phyloP scores from a whole-genome alignment of 30 jellyfish, hydroid and myxozoan genomes.

The Turritopsis dohrnii region DNA sequence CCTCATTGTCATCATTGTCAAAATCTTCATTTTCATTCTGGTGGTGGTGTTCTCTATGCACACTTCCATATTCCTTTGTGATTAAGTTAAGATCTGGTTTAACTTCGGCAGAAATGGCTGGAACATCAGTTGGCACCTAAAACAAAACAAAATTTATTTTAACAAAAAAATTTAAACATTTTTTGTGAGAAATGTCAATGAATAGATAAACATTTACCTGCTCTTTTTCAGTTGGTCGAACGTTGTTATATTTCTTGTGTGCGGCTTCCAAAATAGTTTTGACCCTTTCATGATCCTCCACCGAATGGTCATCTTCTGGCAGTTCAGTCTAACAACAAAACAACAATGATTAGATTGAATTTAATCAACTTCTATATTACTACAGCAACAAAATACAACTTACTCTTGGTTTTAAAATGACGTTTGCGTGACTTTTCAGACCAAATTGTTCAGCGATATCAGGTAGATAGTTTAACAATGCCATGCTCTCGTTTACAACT shows the following conservation, averaged over 20 bases:
- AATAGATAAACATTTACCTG: no score
- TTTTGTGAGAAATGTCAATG: no score
- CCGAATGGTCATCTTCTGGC: constrained; percentile 24
- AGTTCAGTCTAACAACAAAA: constrained; percentile 17
- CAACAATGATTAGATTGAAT: background rate
- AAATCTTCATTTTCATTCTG: background rate
- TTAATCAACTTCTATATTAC: background rate
- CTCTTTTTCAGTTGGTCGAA: background rate
- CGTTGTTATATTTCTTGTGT: background rate
- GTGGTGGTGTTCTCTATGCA: background rate
- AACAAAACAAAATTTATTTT: background rate
- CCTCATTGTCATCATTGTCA: constrained; percentile 27
- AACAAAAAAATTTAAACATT: background rate
- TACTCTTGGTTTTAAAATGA: constrained; percentile 55
- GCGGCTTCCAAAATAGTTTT: constrained; percentile 30
- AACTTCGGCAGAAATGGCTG: background rate
- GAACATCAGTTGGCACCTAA: background rate
- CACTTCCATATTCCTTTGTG: background rate
- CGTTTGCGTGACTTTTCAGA: constrained; percentile 30
- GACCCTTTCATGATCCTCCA: constrained; percentile 32
- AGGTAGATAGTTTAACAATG: constrained; percentile 73
- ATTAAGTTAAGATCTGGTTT: background rate
- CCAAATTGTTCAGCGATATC: constrained; percentile 84
- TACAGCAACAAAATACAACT: constrained; percentile 12
- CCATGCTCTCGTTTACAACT: constrained; percentile 87